Evolutionary conservation across 2,797 vertebrate genomes (phyloP).

Genomic region (Leptodactylus fallax): DNA sequence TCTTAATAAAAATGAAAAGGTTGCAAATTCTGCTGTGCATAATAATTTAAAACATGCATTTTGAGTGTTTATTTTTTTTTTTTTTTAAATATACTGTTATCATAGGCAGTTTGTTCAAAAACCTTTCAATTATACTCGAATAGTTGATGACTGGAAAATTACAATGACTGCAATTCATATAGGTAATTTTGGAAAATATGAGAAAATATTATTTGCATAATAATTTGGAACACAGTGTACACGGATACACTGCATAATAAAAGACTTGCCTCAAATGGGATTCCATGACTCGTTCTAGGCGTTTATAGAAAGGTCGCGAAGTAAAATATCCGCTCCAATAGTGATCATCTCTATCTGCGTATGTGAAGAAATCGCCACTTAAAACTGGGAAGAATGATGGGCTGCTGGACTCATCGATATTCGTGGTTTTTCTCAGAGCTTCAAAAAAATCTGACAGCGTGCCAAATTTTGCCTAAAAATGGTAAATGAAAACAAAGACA

Average conservation of each 20-base stretch:
- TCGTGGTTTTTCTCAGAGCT: conserved; percentile 77
- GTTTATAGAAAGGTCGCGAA: conserved; percentile 92
- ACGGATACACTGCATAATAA: neutral
- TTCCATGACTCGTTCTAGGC: conserved; percentile 86
- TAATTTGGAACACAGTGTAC: too few species aligned
- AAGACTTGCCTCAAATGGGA: conserved; percentile 79
- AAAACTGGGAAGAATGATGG: conserved; percentile 77
- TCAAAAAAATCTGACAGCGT: conserved; percentile 91
- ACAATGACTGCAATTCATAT: too few species aligned
- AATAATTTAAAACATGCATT: too few species aligned
- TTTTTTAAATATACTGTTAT: too few species aligned
- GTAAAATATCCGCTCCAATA: conserved; percentile 97
- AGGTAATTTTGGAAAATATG: too few species aligned
- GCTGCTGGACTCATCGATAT: conserved; percentile 66
- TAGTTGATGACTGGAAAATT: too few species aligned
- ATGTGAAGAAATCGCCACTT: conserved; percentile 94
- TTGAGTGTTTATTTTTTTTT: too few species aligned
- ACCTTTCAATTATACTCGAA: too few species aligned
- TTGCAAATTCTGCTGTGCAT: too few species aligned
- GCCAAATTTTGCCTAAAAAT: conserved; percentile 87
- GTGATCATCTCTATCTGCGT: conserved; percentile 92
- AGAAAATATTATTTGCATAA: too few species aligned
- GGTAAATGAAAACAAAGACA: neutral
- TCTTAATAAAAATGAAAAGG: too few species aligned
- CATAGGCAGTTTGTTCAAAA: too few species aligned